A percentile compares a stretch with the other conserved stretches of the same genome.
Conservation (phyloP, 2,888 invertebrate genomes). For the Pyrrhosoma nymphula region DNA sequence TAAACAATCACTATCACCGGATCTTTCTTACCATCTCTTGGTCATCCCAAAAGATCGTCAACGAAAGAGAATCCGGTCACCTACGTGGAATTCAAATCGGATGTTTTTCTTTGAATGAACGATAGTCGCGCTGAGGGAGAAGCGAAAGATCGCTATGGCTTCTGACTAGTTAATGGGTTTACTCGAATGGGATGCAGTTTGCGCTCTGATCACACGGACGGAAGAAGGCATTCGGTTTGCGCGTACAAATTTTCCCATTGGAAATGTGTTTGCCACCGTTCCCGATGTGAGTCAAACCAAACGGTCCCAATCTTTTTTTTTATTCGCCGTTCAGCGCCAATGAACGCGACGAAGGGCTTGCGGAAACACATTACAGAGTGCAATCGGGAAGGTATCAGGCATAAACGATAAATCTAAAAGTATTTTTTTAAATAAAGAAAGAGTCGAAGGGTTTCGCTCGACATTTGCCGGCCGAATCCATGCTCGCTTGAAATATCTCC, state of each 20-base stretch:
- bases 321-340: background rate
- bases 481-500: background rate
- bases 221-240: background rate
- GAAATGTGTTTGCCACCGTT: background rate
- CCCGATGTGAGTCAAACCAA: background rate
- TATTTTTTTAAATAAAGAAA: too few relatives aligned
- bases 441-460: background rate
- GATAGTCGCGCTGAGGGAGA: background rate
- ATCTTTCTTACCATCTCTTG: too few relatives aligned
- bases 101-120: background rate
- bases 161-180: background rate
- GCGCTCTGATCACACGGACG: background rate
- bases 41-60: background rate
- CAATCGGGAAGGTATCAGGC: background rate
- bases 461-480: background rate
- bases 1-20: too few relatives aligned
- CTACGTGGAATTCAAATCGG: background rate
- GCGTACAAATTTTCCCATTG: background rate
- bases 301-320: background rate
- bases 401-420: background rate
- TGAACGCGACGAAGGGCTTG: background rate
- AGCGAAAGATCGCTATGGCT: background rate
- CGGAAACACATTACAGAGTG: background rate
- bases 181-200: background rate
- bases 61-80: background rate